Percentiles rank a stretch among this genome's conserved stretches.
Conservation (phyloP, 1,140 invertebrate species). For the Trichogramma pretiosum region DNA sequence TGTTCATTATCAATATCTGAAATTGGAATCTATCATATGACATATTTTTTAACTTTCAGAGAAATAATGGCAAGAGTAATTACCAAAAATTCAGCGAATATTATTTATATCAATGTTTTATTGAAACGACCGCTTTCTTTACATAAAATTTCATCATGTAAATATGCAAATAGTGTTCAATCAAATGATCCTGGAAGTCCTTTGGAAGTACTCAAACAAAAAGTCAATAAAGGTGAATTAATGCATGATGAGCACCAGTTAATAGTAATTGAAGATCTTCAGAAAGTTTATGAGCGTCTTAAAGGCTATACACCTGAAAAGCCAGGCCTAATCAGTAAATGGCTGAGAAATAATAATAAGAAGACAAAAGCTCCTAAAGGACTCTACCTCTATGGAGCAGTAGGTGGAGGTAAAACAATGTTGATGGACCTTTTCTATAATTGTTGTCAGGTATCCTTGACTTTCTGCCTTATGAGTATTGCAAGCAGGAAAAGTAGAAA, state of each 20-base stretch:
- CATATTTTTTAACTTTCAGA: not conserved
- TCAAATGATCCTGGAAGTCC: slow-evolving; percentile 34
- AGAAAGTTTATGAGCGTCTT: slow-evolving; percentile 60
- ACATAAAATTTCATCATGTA: slow-evolving; percentile 14
- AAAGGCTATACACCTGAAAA: slow-evolving; percentile 51
- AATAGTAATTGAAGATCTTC: slow-evolving; percentile 57
- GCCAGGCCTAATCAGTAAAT: slow-evolving; percentile 39
- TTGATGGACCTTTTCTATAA: slow-evolving; percentile 97
- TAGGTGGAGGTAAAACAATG: slow-evolving; percentile 96
- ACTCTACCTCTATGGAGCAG: slow-evolving; percentile 75
- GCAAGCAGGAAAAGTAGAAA: slow-evolving; percentile 17
- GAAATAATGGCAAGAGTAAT: slow-evolving; percentile 26
- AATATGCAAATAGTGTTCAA: slow-evolving; percentile 18
- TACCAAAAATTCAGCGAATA: slow-evolving; percentile 21
- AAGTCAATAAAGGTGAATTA: slow-evolving; percentile 54
- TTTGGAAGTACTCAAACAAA: slow-evolving; percentile 46
- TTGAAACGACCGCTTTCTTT: slow-evolving; percentile 21
- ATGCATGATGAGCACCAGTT: slow-evolving; percentile 62
- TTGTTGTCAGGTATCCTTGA: slow-evolving; percentile 53
- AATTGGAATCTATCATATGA: not conserved
- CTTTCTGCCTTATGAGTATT: slow-evolving; percentile 20
- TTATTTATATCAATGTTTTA: slow-evolving; percentile 23
- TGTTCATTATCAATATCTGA: not conserved
- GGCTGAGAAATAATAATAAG: slow-evolving; percentile 34
- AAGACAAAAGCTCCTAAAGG: slow-evolving; percentile 56